Evolutionary conservation across 1,140 invertebrate genomes (phyloP), one percentile per base, ranked within the genome.

Genomic region (Drosophila leontia): DNA sequence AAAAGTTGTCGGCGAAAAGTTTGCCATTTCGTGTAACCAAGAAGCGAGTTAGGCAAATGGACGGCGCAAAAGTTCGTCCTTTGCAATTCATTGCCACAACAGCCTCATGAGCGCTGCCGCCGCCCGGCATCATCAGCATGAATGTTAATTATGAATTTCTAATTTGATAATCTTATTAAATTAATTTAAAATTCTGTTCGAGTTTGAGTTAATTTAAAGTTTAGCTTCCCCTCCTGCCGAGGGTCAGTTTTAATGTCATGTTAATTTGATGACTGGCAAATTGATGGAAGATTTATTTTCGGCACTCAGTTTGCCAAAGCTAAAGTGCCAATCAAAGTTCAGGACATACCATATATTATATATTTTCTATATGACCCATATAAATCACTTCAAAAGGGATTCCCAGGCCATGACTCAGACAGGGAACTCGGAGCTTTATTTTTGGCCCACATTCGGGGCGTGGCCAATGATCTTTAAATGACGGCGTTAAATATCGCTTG

Each of bases 101-200:
- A 23, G 32, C 57, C 13, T 45, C 37, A 19, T 11, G 29, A 34
- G 44, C 29, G 39, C 1, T 5, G 26, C 26, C n/a, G 19, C 42
- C 32, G 19, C 51, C 11, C 12, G 34, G 44, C 53, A 32, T 26
- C 53, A 26, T 17, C 32, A 44, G 63, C 80, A 80, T 88, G 85
- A 90, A 88, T 88, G 82, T 84, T 88, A 88, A 88, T 88, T 88
- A 88, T 90, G 84, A 88, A 88, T 88, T 90, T 75, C 78, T 88
- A 88, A 88, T 88, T 88, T 88, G 84, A 90, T 88, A 88, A 88
- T 88, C 84, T 81, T 84, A 88, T 90, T 90, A 90, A 88, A 88
- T 88, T 88, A 90, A 88, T 88, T 88, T 84, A 61, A 88, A 88
- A 88, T 88, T 88, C 84, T 90, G 70, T 61, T 51, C 70, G 59